Conservation (phyloP, 2,888 invertebrate species). For the Stramonita haemastoma region DNA sequence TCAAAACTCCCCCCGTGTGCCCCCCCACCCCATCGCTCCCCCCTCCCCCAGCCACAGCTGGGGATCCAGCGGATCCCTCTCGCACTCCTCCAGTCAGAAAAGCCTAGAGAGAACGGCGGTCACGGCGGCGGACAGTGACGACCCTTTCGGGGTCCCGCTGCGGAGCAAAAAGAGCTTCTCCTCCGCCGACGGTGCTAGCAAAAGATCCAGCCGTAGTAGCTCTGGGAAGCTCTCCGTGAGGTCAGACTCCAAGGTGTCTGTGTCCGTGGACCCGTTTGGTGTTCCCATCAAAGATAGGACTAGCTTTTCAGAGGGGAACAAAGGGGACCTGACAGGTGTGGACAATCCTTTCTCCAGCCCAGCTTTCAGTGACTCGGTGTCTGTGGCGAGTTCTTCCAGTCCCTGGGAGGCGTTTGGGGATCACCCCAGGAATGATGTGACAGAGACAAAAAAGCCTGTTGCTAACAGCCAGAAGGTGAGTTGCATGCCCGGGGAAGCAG, state of each 20-base stretch:
- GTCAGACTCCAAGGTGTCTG: constrained; percentile 25
- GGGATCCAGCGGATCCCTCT: background rate
- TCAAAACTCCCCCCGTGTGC: constrained; percentile 7
- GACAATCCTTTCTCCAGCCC: constrained; percentile 14
- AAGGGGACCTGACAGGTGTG: background rate
- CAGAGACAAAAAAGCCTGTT: constrained; percentile 6
- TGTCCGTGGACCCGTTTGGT: constrained; percentile 33
- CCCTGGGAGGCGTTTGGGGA: constrained; percentile 36
- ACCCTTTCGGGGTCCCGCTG: constrained; percentile 37
- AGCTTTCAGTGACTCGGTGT: background rate
- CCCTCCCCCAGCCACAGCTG: constrained; percentile 29
- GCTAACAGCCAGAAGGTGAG: constrained; percentile 31
- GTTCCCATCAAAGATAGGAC: constrained; percentile 31
- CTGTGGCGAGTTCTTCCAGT: background rate
- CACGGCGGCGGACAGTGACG: background rate
- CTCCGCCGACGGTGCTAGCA: constrained; percentile 26
- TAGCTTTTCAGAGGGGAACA: constrained; percentile 2
- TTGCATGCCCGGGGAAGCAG: background rate
- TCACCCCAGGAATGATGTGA: constrained; percentile 12
- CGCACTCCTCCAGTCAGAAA: constrained; percentile 27
- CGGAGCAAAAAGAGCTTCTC: constrained; percentile 36
- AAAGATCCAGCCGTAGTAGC: constrained; percentile 29
- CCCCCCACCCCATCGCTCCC: background rate
- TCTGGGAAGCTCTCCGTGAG: background rate
- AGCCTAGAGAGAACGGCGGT: constrained; percentile 7